phyloP scores from a whole-genome alignment of 2,113 vertebrate genomes.

The Girardinichthys multiradiatus region DNA sequence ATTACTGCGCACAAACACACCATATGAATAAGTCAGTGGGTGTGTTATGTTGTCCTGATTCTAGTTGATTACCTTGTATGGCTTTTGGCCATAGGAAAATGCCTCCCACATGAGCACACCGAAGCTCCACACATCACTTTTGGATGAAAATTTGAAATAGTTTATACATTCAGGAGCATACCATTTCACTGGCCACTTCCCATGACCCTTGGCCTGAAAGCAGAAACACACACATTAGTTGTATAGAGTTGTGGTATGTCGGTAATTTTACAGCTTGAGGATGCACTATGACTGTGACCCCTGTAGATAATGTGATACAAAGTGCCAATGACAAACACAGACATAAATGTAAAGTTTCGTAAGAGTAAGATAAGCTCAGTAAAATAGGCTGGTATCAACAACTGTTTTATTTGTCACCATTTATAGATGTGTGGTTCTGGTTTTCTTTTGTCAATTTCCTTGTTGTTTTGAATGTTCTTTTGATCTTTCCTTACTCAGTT shows the following conservation, averaged over 20 bases:
- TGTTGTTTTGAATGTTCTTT: too few relatives aligned
- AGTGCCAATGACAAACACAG: too few relatives aligned
- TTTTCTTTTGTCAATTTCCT: too few relatives aligned
- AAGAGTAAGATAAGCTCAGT: too few relatives aligned
- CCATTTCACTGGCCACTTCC: conserved; percentile 99
- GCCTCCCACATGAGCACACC: conserved; percentile 99
- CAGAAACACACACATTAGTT: conserved; percentile 4
- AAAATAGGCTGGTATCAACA: too few relatives aligned
- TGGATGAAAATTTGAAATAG: conserved; percentile 94
- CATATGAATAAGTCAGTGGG: background rate
- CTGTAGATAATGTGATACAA: background rate
- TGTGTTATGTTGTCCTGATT: background rate
- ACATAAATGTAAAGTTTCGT: too few relatives aligned
- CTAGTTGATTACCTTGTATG: conserved; percentile 86
- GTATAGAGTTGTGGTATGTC: background rate
- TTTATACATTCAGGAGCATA: conserved; percentile 97
- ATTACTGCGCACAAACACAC: too few relatives aligned
- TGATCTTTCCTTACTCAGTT: too few relatives aligned
- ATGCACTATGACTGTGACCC: background rate
- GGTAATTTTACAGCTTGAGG: background rate
- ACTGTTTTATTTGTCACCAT: too few relatives aligned
- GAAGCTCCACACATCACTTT: conserved; percentile 99
- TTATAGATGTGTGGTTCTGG: too few relatives aligned
- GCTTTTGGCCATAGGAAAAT: conserved; percentile 92
- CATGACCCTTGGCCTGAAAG: conserved; percentile 88